Percentiles rank a stretch among this genome's conserved stretches.
phyloP scores from a whole-genome alignment of 2,113 vertebrate species.

The Corynorhinus townsendii region DNA sequence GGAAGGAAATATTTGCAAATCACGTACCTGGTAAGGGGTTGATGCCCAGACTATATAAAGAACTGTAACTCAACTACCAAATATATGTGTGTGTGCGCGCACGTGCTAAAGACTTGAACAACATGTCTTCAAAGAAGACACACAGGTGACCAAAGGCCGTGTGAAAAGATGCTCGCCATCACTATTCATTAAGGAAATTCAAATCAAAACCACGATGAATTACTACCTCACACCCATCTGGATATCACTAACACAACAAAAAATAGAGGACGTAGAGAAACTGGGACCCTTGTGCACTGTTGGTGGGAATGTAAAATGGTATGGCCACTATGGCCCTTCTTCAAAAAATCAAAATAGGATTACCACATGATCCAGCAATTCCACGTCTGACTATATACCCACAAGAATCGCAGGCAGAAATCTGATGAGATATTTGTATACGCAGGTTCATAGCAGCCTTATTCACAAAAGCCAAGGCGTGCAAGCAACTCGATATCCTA shows the following conservation, averaged over 20 bases:
- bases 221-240: not conserved
- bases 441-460: not conserved
- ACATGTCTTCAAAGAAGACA: not conserved
- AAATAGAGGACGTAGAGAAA: not conserved
- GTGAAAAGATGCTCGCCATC: not conserved
- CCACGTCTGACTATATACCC: not conserved
- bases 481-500: not conserved
- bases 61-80: not conserved
- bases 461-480: not conserved
- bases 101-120: not conserved
- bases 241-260: not conserved
- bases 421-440: not conserved
- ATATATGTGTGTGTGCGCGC: no score
- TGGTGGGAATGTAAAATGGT: not conserved
- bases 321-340: rapidly evolving
- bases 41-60: not conserved
- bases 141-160: not conserved
- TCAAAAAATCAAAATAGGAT: not conserved
- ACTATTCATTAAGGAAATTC: not conserved
- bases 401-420: not conserved
- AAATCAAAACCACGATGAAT: not conserved
- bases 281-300: not conserved
- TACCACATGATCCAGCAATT: not conserved
- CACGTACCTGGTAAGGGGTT: not conserved
- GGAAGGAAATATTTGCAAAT: not conserved